Base-by-base conservation (phyloP, 2,888 invertebrate species). In the Aspidiotus rigidus region DNA sequence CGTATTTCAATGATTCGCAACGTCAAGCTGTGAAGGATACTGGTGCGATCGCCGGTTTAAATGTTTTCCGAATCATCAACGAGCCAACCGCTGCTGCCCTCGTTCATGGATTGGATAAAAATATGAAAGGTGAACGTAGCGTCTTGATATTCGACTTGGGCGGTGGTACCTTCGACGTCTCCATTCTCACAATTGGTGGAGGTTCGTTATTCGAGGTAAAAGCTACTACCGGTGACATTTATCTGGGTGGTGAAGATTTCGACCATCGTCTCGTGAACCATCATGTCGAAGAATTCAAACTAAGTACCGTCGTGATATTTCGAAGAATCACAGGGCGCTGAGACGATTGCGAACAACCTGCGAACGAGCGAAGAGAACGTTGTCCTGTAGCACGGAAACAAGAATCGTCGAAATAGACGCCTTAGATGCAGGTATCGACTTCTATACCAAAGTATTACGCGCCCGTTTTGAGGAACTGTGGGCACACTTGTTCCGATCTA, bases 101-200 rank as follows among this genome's bases (percentile, higher is more conserved):
- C 39, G 71, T 70, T n/a, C 70, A 71, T 17, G 71, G 71, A 59
- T 28, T 71, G 10, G 71, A 71, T 59, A 71, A 71, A 55, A 69
- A 69, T 54, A 53, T 69, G 41, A 66, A 66, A 66, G 70, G 70
- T 41, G 77, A 86, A 85, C 71, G 85, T 77, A 93, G 93, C 78
- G 92, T 95, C 3, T 80, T 93, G 42, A 84, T 93, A 74, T 93
- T 94, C 72, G 90, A 92, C 74, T 81, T 89, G 71, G 88, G 88
- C 39, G 93, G 93, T 72, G 94, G 93, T 42, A 93, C 93, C 49
- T 95, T 95, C 89, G 94, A 95, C 81, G 94, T 95, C 7, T 94
- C 94, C 49, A 84, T 94, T 73, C 81, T 95, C 42, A 86, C 90
- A 73, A 94, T 95, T 77, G 89, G 91, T 74, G 92, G 93, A 78